Evolutionary conservation across 2,113 vertebrate species (phyloP).

Genomic region (Pluvianellus socialis): DNA sequence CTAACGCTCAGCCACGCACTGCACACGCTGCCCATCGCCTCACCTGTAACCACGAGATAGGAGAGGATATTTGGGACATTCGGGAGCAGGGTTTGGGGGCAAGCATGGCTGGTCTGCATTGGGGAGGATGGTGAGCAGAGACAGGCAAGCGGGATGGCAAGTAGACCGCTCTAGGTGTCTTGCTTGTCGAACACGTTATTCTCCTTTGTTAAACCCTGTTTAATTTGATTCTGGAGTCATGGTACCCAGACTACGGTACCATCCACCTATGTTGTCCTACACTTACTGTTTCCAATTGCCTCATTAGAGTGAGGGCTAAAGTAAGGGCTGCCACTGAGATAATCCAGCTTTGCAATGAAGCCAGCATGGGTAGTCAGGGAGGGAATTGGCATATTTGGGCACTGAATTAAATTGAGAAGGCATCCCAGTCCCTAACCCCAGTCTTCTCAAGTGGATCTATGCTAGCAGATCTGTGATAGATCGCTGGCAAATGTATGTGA

Average conservation of each 20-base stretch:
- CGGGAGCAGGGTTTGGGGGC: neutral
- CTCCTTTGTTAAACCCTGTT: neutral
- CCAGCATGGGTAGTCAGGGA: neutral
- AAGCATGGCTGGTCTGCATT: neutral
- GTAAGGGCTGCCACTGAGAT: neutral
- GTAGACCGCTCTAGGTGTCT: neutral
- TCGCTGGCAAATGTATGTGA: neutral
- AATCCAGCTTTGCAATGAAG: neutral
- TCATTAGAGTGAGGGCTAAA: neutral
- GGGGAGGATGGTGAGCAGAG: neutral
- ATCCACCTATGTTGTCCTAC: neutral
- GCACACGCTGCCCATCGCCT: neutral
- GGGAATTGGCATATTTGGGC: neutral
- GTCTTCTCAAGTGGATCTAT: neutral
- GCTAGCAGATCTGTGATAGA: neutral
- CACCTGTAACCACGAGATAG: neutral
- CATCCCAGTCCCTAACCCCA: neutral
- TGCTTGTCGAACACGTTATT: neutral
- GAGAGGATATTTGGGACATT: neutral
- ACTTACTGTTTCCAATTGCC: neutral
- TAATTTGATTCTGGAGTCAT: neutral
- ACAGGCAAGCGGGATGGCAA: neutral
- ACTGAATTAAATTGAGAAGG: neutral
- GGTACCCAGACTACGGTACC: neutral
- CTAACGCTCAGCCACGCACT: neutral